Evolutionary conservation across 2,113 vertebrate genomes (phyloP).

Genomic region (Trachemys scripta): DNA sequence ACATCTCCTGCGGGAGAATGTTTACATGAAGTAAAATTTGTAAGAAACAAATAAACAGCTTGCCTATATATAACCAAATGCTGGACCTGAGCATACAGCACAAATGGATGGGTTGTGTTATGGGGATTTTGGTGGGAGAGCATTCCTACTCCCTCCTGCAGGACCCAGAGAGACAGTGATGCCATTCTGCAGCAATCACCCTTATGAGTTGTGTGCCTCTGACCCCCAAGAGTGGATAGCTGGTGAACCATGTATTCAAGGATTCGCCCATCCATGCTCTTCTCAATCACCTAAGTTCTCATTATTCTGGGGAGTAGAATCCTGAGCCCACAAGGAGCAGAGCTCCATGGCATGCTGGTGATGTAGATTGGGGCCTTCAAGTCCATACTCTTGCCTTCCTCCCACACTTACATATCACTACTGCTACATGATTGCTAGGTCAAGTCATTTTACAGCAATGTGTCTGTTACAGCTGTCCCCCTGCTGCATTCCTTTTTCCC

Average conservation of each 20-base stretch:
- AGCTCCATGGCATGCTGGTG: background rate
- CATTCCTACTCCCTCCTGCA: background rate
- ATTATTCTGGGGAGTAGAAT: background rate
- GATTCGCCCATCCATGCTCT: fast-evolving
- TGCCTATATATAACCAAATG: background rate
- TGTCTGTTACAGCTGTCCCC: too few species aligned
- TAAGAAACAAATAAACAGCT: background rate
- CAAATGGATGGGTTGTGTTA: fast-evolving
- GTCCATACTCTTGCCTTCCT: background rate
- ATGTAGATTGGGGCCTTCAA: background rate
- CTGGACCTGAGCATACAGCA: background rate
- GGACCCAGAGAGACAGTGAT: background rate
- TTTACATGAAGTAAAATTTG: fast-evolving
- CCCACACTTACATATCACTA: too few species aligned
- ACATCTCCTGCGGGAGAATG: background rate
- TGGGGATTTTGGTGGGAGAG: background rate
- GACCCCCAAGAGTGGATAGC: background rate
- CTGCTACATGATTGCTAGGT: too few species aligned
- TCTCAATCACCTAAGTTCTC: background rate
- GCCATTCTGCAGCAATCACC: background rate
- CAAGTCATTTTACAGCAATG: background rate
- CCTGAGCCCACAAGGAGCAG: background rate
- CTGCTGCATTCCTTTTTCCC: too few species aligned
- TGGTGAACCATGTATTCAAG: background rate
- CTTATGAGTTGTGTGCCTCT: background rate